phyloP scores from a whole-genome alignment of 2,113 vertebrate genomes.

The Phasianus colchicus region DNA sequence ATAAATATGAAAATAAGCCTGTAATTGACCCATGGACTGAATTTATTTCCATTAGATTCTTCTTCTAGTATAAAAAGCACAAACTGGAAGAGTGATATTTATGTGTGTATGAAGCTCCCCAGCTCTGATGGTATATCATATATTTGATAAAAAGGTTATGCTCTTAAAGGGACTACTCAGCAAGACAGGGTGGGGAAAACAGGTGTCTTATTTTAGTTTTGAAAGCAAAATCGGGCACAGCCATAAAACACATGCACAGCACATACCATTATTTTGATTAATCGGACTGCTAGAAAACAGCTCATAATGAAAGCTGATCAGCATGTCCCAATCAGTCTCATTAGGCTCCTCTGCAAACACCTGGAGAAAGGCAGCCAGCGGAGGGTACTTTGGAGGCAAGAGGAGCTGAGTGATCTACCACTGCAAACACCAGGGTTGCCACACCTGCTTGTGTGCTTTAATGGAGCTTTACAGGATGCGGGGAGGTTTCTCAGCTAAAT shows the following conservation, averaged over 20 bases:
- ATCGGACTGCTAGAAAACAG: slow-evolving; percentile 9
- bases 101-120: slow-evolving; percentile 40
- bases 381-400: slow-evolving; percentile 9
- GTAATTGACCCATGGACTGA: slow-evolving; percentile 78
- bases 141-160: slow-evolving; percentile 50
- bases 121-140: slow-evolving; percentile 40
- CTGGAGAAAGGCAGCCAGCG: slow-evolving; percentile 34
- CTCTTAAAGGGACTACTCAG: slow-evolving; percentile 62
- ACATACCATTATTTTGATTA: slow-evolving; percentile 15
- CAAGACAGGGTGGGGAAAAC: slow-evolving; percentile 32
- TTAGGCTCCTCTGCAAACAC: slow-evolving; percentile 5
- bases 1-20: slow-evolving; percentile 81
- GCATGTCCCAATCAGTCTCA: slow-evolving; percentile 3
- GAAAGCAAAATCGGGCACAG: slow-evolving; percentile 8
- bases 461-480: background rate
- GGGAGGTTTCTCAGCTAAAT: slow-evolving; percentile 58
- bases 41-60: slow-evolving; percentile 77
- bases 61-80: slow-evolving; percentile 63
- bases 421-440: background rate
- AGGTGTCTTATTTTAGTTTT: slow-evolving; percentile 53
- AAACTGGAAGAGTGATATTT: slow-evolving; percentile 63
- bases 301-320: slow-evolving; percentile 1
- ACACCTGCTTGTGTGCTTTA: background rate
- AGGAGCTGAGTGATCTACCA: background rate
- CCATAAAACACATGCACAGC: background rate